A percentile compares a stretch with the other conserved stretches of the same genome.
Evolutionary conservation across 2,888 invertebrate genomes (phyloP).

Genomic region (Napeogenes inachia): DNA sequence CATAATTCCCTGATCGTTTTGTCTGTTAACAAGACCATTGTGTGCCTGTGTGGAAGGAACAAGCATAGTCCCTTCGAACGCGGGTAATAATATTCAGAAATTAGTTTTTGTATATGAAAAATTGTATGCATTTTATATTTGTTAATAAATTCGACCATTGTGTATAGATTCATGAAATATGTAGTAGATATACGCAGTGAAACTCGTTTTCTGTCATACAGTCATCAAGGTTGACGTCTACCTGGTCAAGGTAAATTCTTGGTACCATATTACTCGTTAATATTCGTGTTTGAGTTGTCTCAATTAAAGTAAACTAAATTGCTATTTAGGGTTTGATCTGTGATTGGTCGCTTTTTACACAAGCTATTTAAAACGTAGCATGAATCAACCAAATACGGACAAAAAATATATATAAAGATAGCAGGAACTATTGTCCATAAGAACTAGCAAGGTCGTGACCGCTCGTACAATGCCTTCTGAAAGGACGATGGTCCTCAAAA

Average conservation of each 20-base stretch:
- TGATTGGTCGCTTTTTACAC: slow-evolving; percentile 45
- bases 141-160: not conserved
- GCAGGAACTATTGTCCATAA: slow-evolving; percentile 55
- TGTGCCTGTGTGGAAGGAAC: slow-evolving; percentile 73
- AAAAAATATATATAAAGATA: slow-evolving; percentile 49
- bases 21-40: slow-evolving; percentile 73
- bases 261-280: slow-evolving; percentile 29
- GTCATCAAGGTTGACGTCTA: slow-evolving; percentile 58
- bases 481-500: slow-evolving; percentile 28
- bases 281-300: slow-evolving; percentile 20
- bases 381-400: slow-evolving; percentile 57
- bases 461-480: slow-evolving; percentile 62
- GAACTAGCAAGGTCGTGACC: slow-evolving; percentile 62
- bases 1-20: slow-evolving; percentile 74
- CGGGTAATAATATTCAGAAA: slow-evolving; percentile 56
- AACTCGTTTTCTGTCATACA: slow-evolving; percentile 55
- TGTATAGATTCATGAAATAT: not conserved
- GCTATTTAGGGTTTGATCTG: slow-evolving; percentile 36
- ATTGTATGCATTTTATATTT: not conserved
- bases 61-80: slow-evolving; percentile 71
- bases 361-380: slow-evolving; percentile 57
- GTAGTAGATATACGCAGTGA: slow-evolving; percentile 27
- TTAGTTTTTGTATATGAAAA: slow-evolving; percentile 18
- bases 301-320: slow-evolving; percentile 9
- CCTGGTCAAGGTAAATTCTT: slow-evolving; percentile 61